These are phyloP conservation scores for Epinotia ramella DNA, from an alignment of 2,888 invertebrate genomes.

Conservation along the genomic window DNA sequence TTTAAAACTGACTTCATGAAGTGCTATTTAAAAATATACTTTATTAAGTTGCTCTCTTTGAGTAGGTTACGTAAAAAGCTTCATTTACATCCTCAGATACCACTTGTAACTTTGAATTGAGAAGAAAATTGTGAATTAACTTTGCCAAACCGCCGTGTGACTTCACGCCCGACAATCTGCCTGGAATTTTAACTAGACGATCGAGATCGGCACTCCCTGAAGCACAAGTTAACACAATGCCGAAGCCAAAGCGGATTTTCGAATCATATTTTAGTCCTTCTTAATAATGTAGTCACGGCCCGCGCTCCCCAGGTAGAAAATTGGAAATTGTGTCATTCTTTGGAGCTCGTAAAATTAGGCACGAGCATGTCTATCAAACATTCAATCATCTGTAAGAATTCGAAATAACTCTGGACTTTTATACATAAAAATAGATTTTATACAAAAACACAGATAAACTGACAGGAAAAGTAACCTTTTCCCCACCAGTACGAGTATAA, in stretches of 20 bases:
- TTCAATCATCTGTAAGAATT: neutral
- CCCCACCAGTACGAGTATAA: too few relatives aligned
- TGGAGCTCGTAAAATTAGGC: constrained; percentile 61
- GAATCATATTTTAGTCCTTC: constrained; percentile 76
- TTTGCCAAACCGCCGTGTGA: constrained; percentile 71
- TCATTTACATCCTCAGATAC: constrained; percentile 46
- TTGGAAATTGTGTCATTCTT: constrained; percentile 82
- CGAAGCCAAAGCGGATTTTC: constrained; percentile 73
- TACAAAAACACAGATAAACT: too few relatives aligned
- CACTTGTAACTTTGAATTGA: constrained; percentile 61
- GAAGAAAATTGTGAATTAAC: constrained; percentile 76
- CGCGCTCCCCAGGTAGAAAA: constrained; percentile 79
- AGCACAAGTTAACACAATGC: constrained; percentile 75
- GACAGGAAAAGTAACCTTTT: too few relatives aligned
- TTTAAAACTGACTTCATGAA: neutral
- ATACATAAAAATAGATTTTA: too few relatives aligned
- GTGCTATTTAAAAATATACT: too few relatives aligned
- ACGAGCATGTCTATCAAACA: constrained; percentile 15
- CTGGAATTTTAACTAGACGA: constrained; percentile 79
- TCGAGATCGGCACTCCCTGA: constrained; percentile 78
- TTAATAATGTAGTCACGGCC: constrained; percentile 83
- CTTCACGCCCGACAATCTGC: constrained; percentile 72
- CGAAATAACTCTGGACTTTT: too few relatives aligned
- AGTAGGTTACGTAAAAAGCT: constrained; percentile 13
- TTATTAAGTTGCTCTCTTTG: neutral